Percentiles rank a stretch among this genome's conserved stretches.
These are phyloP conservation scores for Drosophila truncata DNA, from an alignment of 1,140 invertebrate genomes.

Conservation along the genomic window DNA sequence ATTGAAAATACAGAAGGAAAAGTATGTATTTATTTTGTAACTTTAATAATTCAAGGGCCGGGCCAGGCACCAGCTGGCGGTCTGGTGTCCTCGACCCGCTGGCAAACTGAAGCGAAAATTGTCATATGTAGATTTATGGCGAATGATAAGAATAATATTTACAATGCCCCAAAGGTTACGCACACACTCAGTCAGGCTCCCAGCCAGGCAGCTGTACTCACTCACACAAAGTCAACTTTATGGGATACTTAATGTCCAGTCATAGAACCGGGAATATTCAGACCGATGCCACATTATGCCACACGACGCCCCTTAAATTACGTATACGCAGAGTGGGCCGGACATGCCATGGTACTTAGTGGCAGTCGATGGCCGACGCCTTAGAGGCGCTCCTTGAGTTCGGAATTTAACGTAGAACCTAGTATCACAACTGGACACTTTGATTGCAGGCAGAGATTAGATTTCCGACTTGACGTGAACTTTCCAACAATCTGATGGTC, in stretches of 20 bases:
- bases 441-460: slow-evolving; percentile 74
- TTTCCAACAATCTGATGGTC: slow-evolving; percentile 5
- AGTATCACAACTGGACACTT: slow-evolving; percentile 74
- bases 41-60: slow-evolving; percentile 58
- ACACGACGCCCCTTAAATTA: slow-evolving; percentile 78
- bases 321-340: slow-evolving; percentile 57
- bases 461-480: slow-evolving; percentile 46
- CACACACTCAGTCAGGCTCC: slow-evolving; percentile 22
- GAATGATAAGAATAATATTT: slow-evolving; percentile 81
- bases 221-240: slow-evolving; percentile 69
- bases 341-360: slow-evolving; percentile 48
- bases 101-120: slow-evolving; percentile 72
- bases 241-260: slow-evolving; percentile 69
- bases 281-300: slow-evolving; percentile 76
- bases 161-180: slow-evolving; percentile 72
- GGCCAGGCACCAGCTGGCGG: slow-evolving; percentile 3
- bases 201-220: slow-evolving; percentile 25
- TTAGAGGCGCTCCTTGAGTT: slow-evolving; percentile 56
- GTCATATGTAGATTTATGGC: slow-evolving; percentile 83
- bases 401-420: slow-evolving; percentile 53
- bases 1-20: slow-evolving; percentile 26
- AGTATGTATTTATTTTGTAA: slow-evolving; percentile 24
- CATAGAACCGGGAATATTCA: slow-evolving; percentile 49
- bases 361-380: slow-evolving; percentile 40
- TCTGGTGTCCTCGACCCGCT: slow-evolving; percentile 22